Conservation (phyloP, 2,113 vertebrate genomes). For the Apistogramma diplotaenia region DNA sequence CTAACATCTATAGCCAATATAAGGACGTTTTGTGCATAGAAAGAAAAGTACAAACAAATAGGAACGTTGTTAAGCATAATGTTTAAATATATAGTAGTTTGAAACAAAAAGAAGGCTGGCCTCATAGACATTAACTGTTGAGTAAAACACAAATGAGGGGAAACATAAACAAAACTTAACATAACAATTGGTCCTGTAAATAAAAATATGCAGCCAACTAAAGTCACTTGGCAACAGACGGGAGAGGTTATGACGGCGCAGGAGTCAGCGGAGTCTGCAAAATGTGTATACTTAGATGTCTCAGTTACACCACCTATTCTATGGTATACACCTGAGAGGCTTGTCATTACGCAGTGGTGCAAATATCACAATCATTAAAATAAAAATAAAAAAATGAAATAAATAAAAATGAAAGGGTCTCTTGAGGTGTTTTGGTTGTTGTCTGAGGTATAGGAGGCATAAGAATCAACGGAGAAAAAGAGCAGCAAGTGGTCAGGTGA, state of each 20-base stretch:
- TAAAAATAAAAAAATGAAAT: background rate
- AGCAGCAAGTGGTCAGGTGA: slow-evolving; percentile 76
- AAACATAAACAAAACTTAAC: slow-evolving; percentile 65
- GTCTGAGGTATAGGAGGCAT: slow-evolving; percentile 62
- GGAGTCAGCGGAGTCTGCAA: slow-evolving; percentile 70
- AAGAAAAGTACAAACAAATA: slow-evolving; percentile 69
- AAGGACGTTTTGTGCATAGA: slow-evolving; percentile 69
- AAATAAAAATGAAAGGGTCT: slow-evolving; percentile 43
- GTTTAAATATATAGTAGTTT: slow-evolving; percentile 56
- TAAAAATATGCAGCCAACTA: slow-evolving; percentile 73
- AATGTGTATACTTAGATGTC: slow-evolving; percentile 58
- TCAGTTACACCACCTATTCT: slow-evolving; percentile 60
- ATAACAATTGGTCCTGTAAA: slow-evolving; percentile 77
- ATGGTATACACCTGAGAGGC: slow-evolving; percentile 64
- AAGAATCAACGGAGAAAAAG: slow-evolving; percentile 75
- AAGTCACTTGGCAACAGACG: slow-evolving; percentile 74
- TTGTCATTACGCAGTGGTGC: slow-evolving; percentile 67
- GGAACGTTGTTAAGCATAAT: slow-evolving; percentile 71
- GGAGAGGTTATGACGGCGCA: slow-evolving; percentile 75
- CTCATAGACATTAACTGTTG: slow-evolving; percentile 73
- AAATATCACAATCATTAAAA: slow-evolving; percentile 70
- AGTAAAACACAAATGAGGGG: slow-evolving; percentile 71
- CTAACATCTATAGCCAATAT: slow-evolving; percentile 71
- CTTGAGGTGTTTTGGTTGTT: slow-evolving; percentile 68
- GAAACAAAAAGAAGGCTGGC: slow-evolving; percentile 74